These are phyloP conservation scores for Benitochromis conjunctus DNA, from an alignment of 2,113 vertebrate species.

Conservation along the genomic window DNA sequence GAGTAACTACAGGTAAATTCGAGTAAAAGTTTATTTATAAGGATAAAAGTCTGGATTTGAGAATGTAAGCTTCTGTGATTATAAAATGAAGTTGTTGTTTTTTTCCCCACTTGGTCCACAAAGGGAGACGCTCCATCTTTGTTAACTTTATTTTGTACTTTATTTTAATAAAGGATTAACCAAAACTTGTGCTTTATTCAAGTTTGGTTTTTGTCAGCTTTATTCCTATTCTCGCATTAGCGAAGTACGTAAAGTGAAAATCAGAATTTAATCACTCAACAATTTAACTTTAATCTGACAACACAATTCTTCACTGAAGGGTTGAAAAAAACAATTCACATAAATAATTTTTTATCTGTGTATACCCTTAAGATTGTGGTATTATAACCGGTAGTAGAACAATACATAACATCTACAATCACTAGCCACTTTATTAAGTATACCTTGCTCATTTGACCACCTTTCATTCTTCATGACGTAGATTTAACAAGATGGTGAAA, in stretches of 20 bases:
- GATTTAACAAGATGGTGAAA: not conserved
- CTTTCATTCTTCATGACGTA: not conserved
- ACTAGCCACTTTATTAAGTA: not conserved
- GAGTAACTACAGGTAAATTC: not conserved
- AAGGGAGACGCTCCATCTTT: not conserved
- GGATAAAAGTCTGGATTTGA: not conserved
- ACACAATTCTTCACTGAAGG: not conserved
- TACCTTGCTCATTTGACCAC: not conserved
- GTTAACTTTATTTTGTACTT: constrained; percentile 38
- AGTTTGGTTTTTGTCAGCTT: not conserved
- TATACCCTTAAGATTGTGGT: fast-evolving
- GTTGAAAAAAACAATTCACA: not conserved
- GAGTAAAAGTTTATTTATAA: not conserved
- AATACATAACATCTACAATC: not conserved
- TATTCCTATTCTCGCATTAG: not conserved
- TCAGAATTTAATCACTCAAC: not conserved
- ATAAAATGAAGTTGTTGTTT: not conserved
- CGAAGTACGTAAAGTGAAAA: not conserved
- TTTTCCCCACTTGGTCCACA: not conserved
- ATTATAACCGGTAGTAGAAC: not conserved
- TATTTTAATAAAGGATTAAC: constrained; percentile 57
- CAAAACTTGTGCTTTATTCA: not conserved
- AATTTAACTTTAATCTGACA: not conserved
- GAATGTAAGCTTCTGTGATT: not conserved
- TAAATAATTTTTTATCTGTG: not conserved